phyloP scores from a whole-genome alignment of 2,113 vertebrate genomes.

The Dasyurus viverrinus region DNA sequence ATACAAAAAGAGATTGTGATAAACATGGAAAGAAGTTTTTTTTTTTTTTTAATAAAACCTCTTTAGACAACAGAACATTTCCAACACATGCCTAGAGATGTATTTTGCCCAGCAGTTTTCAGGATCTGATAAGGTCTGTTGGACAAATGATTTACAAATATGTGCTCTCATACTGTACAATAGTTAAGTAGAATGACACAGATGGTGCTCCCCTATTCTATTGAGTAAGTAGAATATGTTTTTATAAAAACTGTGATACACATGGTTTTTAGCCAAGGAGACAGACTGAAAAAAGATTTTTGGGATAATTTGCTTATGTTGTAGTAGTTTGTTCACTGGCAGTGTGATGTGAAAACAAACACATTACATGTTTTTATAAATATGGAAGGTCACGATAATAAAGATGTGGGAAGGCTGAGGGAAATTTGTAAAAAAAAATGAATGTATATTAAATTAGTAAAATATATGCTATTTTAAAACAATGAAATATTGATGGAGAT shows the following conservation, averaged over 20 bases:
- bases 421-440: neutral
- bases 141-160: conserved; percentile 70
- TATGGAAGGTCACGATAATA: conserved; percentile 52
- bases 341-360: conserved; percentile 61
- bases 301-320: conserved; percentile 65
- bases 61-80: conserved; percentile 46
- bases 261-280: conserved; percentile 74
- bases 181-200: conserved; percentile 69
- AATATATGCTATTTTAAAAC: conserved; percentile 55
- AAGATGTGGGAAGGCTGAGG: conserved; percentile 3
- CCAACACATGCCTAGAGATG: conserved; percentile 35
- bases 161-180: conserved; percentile 65
- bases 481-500: conserved; percentile 21
- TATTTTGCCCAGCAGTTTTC: conserved; percentile 57
- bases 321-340: conserved; percentile 62
- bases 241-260: conserved; percentile 73
- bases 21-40: conserved; percentile 58
- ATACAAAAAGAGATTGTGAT: neutral
- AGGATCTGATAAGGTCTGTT: conserved; percentile 59
- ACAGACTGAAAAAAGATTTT: conserved; percentile 69
- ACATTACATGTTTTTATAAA: conserved; percentile 46
- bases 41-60: conserved; percentile 34
- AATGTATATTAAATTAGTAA: conserved; percentile 34
- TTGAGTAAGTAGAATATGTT: conserved; percentile 71
- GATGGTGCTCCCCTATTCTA: conserved; percentile 72